Evolutionary conservation across 2,888 invertebrate species (phyloP).

Genomic region (Lomographa bimaculata): DNA sequence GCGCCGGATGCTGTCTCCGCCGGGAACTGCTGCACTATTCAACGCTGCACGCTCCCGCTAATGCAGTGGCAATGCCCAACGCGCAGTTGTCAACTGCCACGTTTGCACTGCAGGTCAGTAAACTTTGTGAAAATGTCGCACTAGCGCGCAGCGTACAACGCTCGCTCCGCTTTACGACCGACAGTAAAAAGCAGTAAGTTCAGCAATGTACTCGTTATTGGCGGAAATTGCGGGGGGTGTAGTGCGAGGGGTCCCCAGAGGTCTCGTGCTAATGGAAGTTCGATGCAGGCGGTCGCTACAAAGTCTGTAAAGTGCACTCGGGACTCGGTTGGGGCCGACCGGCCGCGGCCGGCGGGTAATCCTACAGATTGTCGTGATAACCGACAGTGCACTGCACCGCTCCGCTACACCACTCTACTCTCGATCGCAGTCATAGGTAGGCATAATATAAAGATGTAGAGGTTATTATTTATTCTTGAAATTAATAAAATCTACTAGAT

Average conservation of each 20-base stretch:
- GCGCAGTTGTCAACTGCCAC: slow-evolving; percentile 14
- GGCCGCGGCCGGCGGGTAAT: too few species aligned
- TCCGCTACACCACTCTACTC: too few species aligned
- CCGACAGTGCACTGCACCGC: not conserved
- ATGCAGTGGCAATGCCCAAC: slow-evolving; percentile 8
- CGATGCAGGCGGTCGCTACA: slow-evolving; percentile 15
- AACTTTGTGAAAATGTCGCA: slow-evolving; percentile 11
- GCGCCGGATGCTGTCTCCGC: slow-evolving; percentile 7
- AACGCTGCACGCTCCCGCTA: slow-evolving; percentile 10
- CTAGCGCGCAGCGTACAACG: slow-evolving; percentile 6
- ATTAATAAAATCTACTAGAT: too few species aligned
- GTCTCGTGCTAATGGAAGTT: slow-evolving; percentile 32
- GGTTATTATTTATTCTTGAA: too few species aligned
- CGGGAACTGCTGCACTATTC: slow-evolving; percentile 9
- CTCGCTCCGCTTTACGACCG: slow-evolving; percentile 15
- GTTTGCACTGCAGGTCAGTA: slow-evolving; percentile 15
- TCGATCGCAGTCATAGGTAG: too few species aligned
- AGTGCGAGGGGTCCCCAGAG: slow-evolving; percentile 23
- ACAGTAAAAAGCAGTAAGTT: slow-evolving; percentile 16
- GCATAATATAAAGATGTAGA: too few species aligned
- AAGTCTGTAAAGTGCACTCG: not conserved
- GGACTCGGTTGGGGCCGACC: too few species aligned
- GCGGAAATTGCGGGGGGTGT: slow-evolving; percentile 10
- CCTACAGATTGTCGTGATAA: not conserved
- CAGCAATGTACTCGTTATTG: slow-evolving; percentile 8